Percentiles rank a stretch among this genome's conserved stretches.
These are phyloP conservation scores for Aleiodes sp. DNA, from an alignment of 1,140 invertebrate genomes.

Conservation along the genomic window DNA sequence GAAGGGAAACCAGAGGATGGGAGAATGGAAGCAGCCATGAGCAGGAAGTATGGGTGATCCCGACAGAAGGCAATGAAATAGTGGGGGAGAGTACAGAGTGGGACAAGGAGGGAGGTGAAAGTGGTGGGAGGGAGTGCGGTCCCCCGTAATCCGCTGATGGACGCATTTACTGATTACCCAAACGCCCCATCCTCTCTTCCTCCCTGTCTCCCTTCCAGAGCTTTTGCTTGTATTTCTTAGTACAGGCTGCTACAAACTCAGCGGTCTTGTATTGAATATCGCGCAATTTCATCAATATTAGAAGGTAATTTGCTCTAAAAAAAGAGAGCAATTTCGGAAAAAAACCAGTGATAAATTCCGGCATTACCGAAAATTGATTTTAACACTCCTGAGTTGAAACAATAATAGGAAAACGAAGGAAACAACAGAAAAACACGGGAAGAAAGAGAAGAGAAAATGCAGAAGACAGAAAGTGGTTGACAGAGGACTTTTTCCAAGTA, in stretches of 20 bases:
- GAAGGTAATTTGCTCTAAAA: conserved; percentile 13
- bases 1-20: not conserved
- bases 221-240: conserved; percentile 42
- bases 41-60: not conserved
- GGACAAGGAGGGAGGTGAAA: no score
- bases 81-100: not conserved
- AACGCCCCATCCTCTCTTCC: conserved; percentile 19
- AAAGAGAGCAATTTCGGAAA: no score
- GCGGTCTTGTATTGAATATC: not conserved
- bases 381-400: no score
- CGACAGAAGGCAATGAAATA: not conserved
- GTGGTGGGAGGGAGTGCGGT: conserved; percentile 36
- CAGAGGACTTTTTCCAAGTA: no score
- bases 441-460: no score
- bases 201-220: conserved; percentile 23
- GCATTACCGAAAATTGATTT: no score
- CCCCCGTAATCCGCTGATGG: conserved; percentile 45
- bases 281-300: not conserved
- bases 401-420: no score
- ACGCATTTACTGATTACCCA: conserved; percentile 45
- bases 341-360: no score
- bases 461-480: no score
- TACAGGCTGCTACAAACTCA: conserved; percentile 35
- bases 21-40: not conserved
- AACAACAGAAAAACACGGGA: no score